Conservation (phyloP, 2,888 invertebrate species). For the Caenorhabditis macrosperma region DNA sequence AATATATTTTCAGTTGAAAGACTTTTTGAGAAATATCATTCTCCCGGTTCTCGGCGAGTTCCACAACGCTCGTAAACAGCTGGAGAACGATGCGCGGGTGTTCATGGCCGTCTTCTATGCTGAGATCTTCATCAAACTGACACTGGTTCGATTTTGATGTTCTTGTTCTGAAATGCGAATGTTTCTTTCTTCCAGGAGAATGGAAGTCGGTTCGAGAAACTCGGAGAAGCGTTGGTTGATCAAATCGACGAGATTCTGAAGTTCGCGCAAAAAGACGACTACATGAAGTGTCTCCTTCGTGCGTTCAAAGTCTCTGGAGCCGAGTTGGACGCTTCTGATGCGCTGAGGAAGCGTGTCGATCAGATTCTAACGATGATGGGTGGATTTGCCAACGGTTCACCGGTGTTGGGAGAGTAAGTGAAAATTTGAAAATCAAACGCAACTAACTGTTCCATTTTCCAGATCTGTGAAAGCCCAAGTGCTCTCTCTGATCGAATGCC, state of each 20-base stretch:
- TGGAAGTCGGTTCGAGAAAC: constrained; percentile 35
- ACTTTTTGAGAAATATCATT: constrained; percentile 32
- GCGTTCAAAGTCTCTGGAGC: constrained; percentile 52
- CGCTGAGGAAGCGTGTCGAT: constrained; percentile 23
- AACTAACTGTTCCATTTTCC: no score
- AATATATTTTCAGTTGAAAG: constrained; percentile 35
- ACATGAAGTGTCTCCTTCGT: constrained; percentile 43
- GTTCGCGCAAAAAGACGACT: constrained; percentile 34
- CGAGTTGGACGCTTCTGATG: constrained; percentile 36
- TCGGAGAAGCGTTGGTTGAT: constrained; percentile 38
- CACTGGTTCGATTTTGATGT: constrained; percentile 9
- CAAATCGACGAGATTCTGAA: constrained; percentile 51
- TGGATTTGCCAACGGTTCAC: constrained; percentile 56
- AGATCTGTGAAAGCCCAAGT: constrained; percentile 59
- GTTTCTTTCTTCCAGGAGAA: constrained; percentile 25
- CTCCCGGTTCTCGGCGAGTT: constrained; percentile 25
- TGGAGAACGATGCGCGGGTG: constrained; percentile 36
- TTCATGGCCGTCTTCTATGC: constrained; percentile 48
- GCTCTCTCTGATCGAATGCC: constrained; percentile 49
- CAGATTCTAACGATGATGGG: constrained; percentile 58
- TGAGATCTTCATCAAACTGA: constrained; percentile 42
- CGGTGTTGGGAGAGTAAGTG: constrained; percentile 47
- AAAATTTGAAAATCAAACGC: no score
- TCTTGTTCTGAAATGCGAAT: not conserved
- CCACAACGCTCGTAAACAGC: not conserved